phyloP scores from a whole-genome alignment of 2,797 vertebrate genomes.

The Choloepus didactylus region DNA sequence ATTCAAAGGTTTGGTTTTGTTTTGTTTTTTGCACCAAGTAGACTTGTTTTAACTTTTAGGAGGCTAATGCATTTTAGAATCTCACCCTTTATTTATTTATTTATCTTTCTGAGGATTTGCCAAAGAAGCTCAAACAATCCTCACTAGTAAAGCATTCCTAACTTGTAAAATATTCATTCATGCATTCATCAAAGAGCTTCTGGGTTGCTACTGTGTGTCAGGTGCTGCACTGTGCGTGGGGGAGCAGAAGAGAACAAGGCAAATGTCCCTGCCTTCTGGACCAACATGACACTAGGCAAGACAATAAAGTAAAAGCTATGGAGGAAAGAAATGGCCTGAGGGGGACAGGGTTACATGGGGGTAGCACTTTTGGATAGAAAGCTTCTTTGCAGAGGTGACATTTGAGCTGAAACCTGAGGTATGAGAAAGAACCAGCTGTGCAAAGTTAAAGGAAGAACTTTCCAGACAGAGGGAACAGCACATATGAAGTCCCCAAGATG shows the following conservation, averaged over 20 bases:
- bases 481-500: background rate
- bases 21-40: background rate
- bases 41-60: slow-evolving; percentile 40
- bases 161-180: background rate
- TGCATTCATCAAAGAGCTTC: background rate
- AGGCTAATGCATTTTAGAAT: slow-evolving; percentile 40
- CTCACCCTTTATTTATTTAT: background rate
- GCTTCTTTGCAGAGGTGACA: background rate
- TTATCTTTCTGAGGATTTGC: slow-evolving; percentile 47
- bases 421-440: background rate
- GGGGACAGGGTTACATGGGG: rapidly evolving
- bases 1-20: background rate
- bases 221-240: background rate
- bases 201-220: background rate
- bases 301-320: background rate
- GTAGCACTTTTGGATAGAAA: background rate
- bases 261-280: background rate
- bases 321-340: background rate
- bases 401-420: background rate
- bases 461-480: background rate
- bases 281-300: background rate
- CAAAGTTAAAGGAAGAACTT: background rate
- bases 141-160: background rate
- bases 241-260: background rate
- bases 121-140: background rate